Evolutionary conservation across 2,113 vertebrate genomes (phyloP).

Genomic region (Megaceryle maxima): DNA sequence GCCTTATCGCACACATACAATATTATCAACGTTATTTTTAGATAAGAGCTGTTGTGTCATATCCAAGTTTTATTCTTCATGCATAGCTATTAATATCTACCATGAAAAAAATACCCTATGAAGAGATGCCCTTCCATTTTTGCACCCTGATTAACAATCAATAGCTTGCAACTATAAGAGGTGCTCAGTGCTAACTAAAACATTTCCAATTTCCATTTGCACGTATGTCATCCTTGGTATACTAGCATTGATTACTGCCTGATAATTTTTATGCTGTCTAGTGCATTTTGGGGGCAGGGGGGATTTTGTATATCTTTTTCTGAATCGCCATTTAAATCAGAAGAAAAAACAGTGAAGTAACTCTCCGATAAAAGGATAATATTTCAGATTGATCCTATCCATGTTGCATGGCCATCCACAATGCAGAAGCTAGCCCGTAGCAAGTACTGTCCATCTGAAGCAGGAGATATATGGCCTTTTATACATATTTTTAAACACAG

Average conservation of each 20-base stretch:
- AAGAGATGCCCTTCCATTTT: background rate
- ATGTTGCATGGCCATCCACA: background rate
- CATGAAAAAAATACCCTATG: background rate
- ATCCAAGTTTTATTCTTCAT: background rate
- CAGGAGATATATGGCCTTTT: background rate
- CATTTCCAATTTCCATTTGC: background rate
- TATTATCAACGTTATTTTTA: background rate
- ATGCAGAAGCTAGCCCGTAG: background rate
- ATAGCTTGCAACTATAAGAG: background rate
- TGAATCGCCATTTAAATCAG: background rate
- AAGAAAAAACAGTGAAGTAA: background rate
- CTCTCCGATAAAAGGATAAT: background rate
- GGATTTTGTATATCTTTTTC: background rate
- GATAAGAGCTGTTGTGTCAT: background rate
- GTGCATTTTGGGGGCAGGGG: too few species aligned
- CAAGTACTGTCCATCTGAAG: background rate
- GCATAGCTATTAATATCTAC: background rate
- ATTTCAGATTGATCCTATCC: background rate
- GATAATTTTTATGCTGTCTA: background rate
- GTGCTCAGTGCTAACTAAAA: background rate
- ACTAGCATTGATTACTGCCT: background rate
- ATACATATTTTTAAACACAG: background rate
- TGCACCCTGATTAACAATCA: background rate
- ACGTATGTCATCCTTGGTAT: background rate
- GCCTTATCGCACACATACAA: background rate